A percentile compares a stretch with the other conserved stretches of the same genome.
These are phyloP conservation scores for Chinchilla lanigera DNA, from an alignment of 2,113 vertebrate species.

Conservation along the genomic window DNA sequence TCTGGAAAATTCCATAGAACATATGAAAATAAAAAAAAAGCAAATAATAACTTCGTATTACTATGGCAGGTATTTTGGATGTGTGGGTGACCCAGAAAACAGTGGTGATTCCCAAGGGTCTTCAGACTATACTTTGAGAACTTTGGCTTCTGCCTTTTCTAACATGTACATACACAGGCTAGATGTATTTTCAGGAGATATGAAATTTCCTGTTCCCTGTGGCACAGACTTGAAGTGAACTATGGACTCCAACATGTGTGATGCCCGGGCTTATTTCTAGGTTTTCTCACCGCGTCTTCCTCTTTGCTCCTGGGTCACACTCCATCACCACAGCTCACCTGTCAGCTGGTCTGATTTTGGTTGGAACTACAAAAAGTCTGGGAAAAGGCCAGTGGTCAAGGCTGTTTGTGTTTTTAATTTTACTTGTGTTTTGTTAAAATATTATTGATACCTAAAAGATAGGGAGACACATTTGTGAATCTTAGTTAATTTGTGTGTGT, in stretches of 20 bases:
- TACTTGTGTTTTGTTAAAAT: slow-evolving; percentile 4
- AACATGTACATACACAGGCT: background rate
- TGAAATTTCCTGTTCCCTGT: background rate
- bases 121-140: background rate
- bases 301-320: background rate
- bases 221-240: background rate
- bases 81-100: background rate
- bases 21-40: background rate
- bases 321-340: background rate
- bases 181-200: background rate
- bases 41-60: background rate
- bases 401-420: background rate
- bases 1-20: slow-evolving; percentile 43
- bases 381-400: background rate
- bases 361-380: background rate
- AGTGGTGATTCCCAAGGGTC: background rate
- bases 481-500: background rate
- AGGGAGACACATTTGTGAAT: background rate
- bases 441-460: background rate
- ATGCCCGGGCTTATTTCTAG: background rate
- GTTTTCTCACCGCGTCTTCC: background rate
- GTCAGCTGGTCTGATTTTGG: background rate
- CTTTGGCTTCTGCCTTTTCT: background rate
- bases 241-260: background rate
- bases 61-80: background rate